Percentiles rank a stretch among this genome's conserved stretches.
phyloP scores from a whole-genome alignment of 2,888 invertebrate species.

The Euphydryas editha region DNA sequence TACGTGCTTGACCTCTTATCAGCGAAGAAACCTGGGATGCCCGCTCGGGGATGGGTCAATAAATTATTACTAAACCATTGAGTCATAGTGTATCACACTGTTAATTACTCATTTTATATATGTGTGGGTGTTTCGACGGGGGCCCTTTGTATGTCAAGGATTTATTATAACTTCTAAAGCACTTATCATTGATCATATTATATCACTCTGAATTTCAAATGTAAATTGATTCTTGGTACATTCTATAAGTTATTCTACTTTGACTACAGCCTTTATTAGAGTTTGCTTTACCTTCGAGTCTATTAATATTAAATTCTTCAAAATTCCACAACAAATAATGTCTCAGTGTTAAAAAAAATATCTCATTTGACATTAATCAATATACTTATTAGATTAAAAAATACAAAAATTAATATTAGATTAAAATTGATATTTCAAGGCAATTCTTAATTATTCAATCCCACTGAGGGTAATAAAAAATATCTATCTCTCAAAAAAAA shows the following conservation, averaged over 20 bases:
- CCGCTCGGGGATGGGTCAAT: slow-evolving; percentile 35
- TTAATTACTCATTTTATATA: too few relatives aligned
- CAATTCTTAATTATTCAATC: not conserved
- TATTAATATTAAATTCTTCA: too few relatives aligned
- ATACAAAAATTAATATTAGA: too few relatives aligned
- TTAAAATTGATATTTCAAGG: not conserved
- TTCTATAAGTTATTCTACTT: not conserved
- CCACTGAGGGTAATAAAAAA: not conserved
- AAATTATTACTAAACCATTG: slow-evolving; percentile 33
- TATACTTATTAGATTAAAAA: too few relatives aligned
- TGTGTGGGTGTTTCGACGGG: slow-evolving; percentile 15
- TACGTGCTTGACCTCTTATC: slow-evolving; percentile 69
- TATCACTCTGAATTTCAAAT: not conserved
- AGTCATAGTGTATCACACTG: slow-evolving; percentile 35
- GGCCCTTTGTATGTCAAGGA: slow-evolving; percentile 28
- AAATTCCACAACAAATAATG: too few relatives aligned
- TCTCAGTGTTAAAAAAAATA: too few relatives aligned
- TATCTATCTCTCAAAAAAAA: not conserved
- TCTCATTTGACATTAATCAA: too few relatives aligned
- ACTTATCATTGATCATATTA: not conserved
- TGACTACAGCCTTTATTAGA: too few relatives aligned
- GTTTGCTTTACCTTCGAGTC: too few relatives aligned
- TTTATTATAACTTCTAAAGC: not conserved
- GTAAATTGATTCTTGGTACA: not conserved
- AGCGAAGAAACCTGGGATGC: slow-evolving; percentile 44